These are phyloP conservation scores for Fabriciana adippe DNA, from an alignment of 2,888 invertebrate species.

Conservation along the genomic window DNA sequence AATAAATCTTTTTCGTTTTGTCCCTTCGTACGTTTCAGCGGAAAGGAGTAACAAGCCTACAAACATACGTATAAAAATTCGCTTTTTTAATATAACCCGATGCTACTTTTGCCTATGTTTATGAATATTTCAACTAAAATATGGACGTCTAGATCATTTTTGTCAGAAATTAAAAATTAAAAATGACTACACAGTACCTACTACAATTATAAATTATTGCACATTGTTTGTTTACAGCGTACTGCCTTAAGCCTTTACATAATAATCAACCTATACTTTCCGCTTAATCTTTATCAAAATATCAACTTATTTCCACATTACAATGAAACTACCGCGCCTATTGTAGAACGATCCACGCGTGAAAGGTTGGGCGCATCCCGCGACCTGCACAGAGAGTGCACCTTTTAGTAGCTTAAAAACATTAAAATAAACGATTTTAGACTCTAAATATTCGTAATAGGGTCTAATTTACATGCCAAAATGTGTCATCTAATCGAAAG, in stretches of 20 bases:
- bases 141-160: no score
- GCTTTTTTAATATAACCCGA: no score
- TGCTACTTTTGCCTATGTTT: no score
- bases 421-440: constrained; percentile 28
- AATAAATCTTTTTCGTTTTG: no score
- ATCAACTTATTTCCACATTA: constrained; percentile 48
- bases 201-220: background rate
- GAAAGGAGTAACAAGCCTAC: no score
- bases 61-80: no score
- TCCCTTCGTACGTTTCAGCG: no score
- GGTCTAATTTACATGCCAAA: constrained; percentile 36
- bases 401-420: constrained; percentile 47
- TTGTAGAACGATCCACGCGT: constrained; percentile 69
- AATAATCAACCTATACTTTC: constrained; percentile 27
- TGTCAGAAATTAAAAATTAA: no score
- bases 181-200: no score
- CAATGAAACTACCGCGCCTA: constrained; percentile 58
- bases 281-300: constrained; percentile 45
- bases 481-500: constrained; percentile 45
- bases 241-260: background rate
- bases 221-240: background rate
- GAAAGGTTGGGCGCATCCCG: constrained; percentile 81
- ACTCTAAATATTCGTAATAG: constrained; percentile 35
- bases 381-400: constrained; percentile 74
- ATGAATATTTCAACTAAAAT: no score